A percentile compares a stretch with the other conserved stretches of the same genome.
Evolutionary conservation across 1,140 invertebrate species (phyloP).

Genomic region (Pogonomyrmex barbatus): DNA sequence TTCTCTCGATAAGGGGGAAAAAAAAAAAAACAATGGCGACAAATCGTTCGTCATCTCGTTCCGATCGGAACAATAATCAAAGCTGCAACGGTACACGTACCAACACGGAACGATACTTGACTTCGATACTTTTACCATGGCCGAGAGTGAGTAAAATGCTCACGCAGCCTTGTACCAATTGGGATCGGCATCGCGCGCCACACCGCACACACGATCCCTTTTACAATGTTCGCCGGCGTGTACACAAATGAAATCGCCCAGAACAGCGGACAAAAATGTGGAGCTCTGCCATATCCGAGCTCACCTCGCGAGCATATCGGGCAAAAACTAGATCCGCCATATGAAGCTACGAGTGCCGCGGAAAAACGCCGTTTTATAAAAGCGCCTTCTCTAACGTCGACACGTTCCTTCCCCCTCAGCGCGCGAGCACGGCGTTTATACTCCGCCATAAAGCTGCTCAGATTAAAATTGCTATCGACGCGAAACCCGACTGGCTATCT

Average conservation of each 20-base stretch:
- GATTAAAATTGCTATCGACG: constrained; percentile 13
- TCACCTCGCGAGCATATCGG: constrained; percentile 49
- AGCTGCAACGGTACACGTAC: constrained; percentile 29
- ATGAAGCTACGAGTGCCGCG: constrained; percentile 32
- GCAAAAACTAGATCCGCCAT: constrained; percentile 62
- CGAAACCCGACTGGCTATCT: background rate
- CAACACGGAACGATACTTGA: constrained; percentile 51
- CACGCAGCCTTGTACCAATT: constrained; percentile 78
- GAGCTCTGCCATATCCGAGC: constrained; percentile 55
- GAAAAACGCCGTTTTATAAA: constrained; percentile 56
- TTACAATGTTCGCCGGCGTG: constrained; percentile 66
- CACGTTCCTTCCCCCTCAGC: constrained; percentile 38
- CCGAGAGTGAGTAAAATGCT: constrained; percentile 73
- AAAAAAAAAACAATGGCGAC: constrained; percentile 51
- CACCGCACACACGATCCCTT: constrained; percentile 66
- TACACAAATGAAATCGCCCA: constrained; percentile 69
- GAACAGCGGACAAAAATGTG: constrained; percentile 63
- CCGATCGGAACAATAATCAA: constrained; percentile 64
- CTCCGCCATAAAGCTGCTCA: constrained; percentile 3
- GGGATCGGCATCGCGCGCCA: constrained; percentile 66
- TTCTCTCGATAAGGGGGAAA: background rate
- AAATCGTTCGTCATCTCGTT: constrained; percentile 1
- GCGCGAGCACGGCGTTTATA: background rate
- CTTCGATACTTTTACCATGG: constrained; percentile 75
- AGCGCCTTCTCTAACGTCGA: constrained; percentile 48